Evolutionary conservation across 1,140 invertebrate genomes (phyloP).

Genomic region (Lasioglossum albipes): DNA sequence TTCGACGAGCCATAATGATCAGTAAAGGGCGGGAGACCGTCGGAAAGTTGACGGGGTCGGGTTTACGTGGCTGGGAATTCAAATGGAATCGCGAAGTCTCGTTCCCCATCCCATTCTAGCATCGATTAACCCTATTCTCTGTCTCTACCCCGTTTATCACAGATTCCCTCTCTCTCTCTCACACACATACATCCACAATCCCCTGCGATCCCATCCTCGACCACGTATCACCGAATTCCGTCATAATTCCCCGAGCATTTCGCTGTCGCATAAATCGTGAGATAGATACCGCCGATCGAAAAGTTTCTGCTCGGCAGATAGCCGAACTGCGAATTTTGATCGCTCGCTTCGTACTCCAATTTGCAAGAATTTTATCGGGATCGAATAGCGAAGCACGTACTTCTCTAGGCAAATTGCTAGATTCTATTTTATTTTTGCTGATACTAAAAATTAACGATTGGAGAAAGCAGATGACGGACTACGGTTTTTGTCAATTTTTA

Average conservation of each 20-base stretch:
- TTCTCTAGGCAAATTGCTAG: too few species aligned
- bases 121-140: constrained; percentile 52
- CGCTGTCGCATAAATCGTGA: constrained; percentile 8
- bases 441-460: too few species aligned
- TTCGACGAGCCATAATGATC: constrained; percentile 54
- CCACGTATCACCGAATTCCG: constrained; percentile 10
- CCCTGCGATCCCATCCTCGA: not conserved
- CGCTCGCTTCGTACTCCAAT: too few species aligned
- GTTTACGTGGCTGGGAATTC: constrained; percentile 49
- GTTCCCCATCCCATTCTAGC: constrained; percentile 1
- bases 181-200: not conserved
- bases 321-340: not conserved
- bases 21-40: constrained; percentile 28
- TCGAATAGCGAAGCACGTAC: too few species aligned
- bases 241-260: constrained; percentile 28
- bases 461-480: too few species aligned
- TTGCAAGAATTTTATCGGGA: too few species aligned
- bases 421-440: too few species aligned
- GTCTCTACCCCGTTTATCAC: not conserved
- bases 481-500: too few species aligned
- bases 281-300: not conserved
- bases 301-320: not conserved
- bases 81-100: constrained; percentile 45
- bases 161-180: not conserved
- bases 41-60: constrained; percentile 25